Evolutionary conservation across 2,113 vertebrate species (phyloP), one percentile per base, ranked within the genome.

Genomic region (Orthonyx spaldingii): DNA sequence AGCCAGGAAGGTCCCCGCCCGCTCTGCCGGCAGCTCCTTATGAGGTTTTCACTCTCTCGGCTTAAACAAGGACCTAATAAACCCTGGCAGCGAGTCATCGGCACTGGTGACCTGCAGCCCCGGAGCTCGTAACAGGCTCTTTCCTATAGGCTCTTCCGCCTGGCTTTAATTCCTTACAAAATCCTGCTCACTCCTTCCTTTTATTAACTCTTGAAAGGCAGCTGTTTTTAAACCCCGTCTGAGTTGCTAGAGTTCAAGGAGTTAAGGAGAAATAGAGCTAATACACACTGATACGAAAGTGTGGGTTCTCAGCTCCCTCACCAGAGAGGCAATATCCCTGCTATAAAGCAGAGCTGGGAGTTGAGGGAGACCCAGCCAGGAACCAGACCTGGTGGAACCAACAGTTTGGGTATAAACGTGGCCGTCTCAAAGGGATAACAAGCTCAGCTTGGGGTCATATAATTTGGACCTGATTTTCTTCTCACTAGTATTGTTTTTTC

Each of bases 181-280:
- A 32, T 53, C 70, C 50, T 33, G 30, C 50, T 69, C 69, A 10
- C 87, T 79, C 87, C 63, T 84, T 93, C 53, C 30, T 47, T 28
- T 42, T 27, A 13, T 96, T 97, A 96, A 95, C 95, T 81, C 84
- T 94, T 92, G 91, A 84, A 35, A 92, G 83, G 93, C 66, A 53
- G 42, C 32, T 39, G 24, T 7, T 33, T 72, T 33, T 14, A 84
- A 81, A 83, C 27, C 35, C 27, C 4, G 12, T 1, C 46, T 6
- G 53, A 87, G 65, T 76, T 49, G 55, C 49, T 37, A 30, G 22
- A 60, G 37, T 49, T 66, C 41, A n/a, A 23, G 79, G 56, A 18
- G 74, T 88, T 35, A 47, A 63, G 27, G 35, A 41, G 27, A 52
- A 74, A 57, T 1, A 32, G n/a, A 39, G 33, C 13, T 52, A 69